Evolutionary conservation across 1,140 invertebrate genomes (phyloP), one percentile per base, ranked within the genome.

Genomic region (Trinorchestia longiramus): DNA sequence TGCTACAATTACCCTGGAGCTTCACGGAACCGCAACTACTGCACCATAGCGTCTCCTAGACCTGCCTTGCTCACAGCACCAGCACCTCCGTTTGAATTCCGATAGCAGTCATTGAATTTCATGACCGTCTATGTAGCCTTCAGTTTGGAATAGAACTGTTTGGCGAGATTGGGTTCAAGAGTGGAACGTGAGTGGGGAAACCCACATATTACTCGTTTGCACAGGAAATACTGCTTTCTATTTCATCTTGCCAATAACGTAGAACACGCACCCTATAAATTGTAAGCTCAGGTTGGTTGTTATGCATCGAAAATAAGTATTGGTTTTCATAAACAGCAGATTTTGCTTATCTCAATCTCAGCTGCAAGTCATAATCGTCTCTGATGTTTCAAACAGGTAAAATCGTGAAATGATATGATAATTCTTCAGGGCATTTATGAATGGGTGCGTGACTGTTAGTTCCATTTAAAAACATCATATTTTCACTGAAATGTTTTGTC

Each of bases 111-210:
- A 77, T 77, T 36, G 62, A 77, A 77, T 77, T 77, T 77, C 11
- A 77, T 77, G 62, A 77, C 62, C 62, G 28, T 36, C 62, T 23
- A 11, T 77, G 62, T 28, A 77, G 62, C 28, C 28, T 77, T 77
- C 62, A 77, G 62, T 15, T 15, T 77, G 62, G 62, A 77, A 77
- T 77, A 77, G 28, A 77, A 77, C 62, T 77, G 62, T 77, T 77
- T 77, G 62, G 62, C 62, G 62, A 77, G 62, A 77, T 77, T 77
- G 62, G 62, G 62, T 77, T 77, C 62, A 77, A 77, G 62, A 77
- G 62, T 77, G 62, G 62, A 77, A 77, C 62, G 62, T 19, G 62
- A 77, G 62, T 23, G 62, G n/a, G 62, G 1, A 77, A 77, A 28
- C 62, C 62, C 62, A 36, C 62, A 77, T 36, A 36, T 77, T 36